Base-by-base conservation (phyloP, 1,140 invertebrate genomes). In the Zaprionus kolodkinae region DNA sequence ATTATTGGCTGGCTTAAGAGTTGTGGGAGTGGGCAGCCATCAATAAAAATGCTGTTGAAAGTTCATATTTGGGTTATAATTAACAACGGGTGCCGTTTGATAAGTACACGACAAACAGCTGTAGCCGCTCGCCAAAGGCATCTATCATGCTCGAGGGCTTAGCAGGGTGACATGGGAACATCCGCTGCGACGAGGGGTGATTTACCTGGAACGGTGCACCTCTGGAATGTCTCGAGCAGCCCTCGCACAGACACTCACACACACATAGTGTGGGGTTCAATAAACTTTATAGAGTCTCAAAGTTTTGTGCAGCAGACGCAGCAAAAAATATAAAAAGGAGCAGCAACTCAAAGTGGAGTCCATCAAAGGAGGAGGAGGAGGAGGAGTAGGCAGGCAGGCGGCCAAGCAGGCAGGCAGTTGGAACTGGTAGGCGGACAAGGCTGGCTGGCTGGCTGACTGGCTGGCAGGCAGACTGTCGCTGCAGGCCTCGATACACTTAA, bases 401-500 rank as follows among this genome's bases (percentile, higher is more conserved):
- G 45, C 10, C 43, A 43, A 43, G 13, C 56, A 36, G 25, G 33
- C 27, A 43, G 57, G 15, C 60, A 10, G 6, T 13, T 40, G 38
- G 13, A n/a, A n/a, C 38, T 40, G 38, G 43, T 35, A 17, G 30
- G 38, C 17, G 27, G 27, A 6, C 27, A 30, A 30, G 27, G 27
- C 27, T 27, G 54, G 65, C 3, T 15, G 52, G 21, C 36, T 38
- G 67, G 35, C 13, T 38, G 67, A 27, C 13, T 48, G 59, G 55
- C 62, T 33, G 12, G 30, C 17, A 38, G 45, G 27, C 61, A 64
- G 72, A 36, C 61, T 59, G 73, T 63, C 57, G 70, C 77, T 76
- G 61, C 69, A 71, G 84, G 75, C 62, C 72, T 67, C 78, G 85
- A 89, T 89, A 79, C 81, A 89, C 85, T 89, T 89, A 78, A 89